Conservation (phyloP, 2,888 invertebrate species). For the Thyatira batis region DNA sequence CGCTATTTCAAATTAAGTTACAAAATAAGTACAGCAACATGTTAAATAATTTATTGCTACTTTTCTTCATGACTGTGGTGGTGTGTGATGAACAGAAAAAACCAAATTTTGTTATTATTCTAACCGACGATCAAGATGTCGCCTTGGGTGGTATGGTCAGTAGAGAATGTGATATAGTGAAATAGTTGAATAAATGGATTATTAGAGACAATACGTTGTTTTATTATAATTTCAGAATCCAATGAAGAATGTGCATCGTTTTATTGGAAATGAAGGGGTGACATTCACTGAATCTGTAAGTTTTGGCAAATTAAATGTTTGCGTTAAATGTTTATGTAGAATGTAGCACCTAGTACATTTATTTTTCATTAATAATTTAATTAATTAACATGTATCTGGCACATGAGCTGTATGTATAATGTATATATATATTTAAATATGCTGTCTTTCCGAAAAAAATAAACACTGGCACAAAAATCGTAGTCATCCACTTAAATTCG, state of each 20-base stretch:
- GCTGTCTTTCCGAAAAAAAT: too few species aligned
- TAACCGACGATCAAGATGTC: conserved; percentile 94
- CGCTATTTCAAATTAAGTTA: conserved; percentile 25
- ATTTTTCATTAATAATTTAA: too few species aligned
- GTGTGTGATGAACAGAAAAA: conserved; percentile 41
- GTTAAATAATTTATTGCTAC: conserved; percentile 66
- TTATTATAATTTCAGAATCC: conserved; percentile 81
- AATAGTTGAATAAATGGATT: conserved; percentile 57
- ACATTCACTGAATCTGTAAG: conserved; percentile 89
- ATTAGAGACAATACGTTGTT: conserved; percentile 25
- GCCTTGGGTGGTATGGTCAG: conserved; percentile 89
- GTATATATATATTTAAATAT: too few species aligned
- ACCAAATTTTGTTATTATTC: conserved; percentile 89
- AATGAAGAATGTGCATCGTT: conserved; percentile 83
- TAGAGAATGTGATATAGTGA: conserved; percentile 35
- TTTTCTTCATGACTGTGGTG: conserved; percentile 40
- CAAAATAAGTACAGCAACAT: conserved; percentile 31
- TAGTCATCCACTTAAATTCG: too few species aligned
- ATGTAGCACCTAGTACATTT: too few species aligned
- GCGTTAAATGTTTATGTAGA: too few species aligned
- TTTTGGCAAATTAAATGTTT: conserved; percentile 23
- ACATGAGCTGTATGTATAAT: too few species aligned
- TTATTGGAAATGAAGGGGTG: conserved; percentile 85
- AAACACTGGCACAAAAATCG: too few species aligned
- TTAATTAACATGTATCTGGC: too few species aligned